These are phyloP conservation scores for Drosophila repletoides DNA, from an alignment of 1,140 invertebrate species.

Conservation along the genomic window DNA sequence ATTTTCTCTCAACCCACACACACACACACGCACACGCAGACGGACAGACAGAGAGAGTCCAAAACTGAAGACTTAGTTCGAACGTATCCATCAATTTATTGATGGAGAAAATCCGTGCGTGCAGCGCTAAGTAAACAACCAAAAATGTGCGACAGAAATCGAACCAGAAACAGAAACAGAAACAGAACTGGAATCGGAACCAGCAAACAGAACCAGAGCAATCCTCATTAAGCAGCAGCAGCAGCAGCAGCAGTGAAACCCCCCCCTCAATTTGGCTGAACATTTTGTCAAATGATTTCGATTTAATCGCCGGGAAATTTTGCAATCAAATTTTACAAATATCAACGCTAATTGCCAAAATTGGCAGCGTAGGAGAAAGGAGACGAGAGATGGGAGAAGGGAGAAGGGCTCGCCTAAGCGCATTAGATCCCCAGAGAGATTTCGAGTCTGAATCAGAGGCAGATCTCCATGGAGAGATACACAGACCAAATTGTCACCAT, in stretches of 20 bases:
- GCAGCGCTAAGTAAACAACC: slow-evolving; percentile 65
- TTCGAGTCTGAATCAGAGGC: background rate
- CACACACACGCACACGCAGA: slow-evolving; percentile 35
- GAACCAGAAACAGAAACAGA: background rate
- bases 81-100: slow-evolving; percentile 75
- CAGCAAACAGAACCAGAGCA: background rate
- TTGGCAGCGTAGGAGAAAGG: too few relatives aligned
- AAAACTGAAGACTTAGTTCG: slow-evolving; percentile 44
- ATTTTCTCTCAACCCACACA: slow-evolving; percentile 71
- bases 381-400: too few relatives aligned
- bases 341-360: slow-evolving; percentile 72
- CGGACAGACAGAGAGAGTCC: slow-evolving; percentile 8
- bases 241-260: too few relatives aligned
- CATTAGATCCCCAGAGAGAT: slow-evolving; percentile 34
- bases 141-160: slow-evolving; percentile 32
- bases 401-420: too few relatives aligned
- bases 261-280: background rate
- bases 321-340: slow-evolving; percentile 70
- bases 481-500: slow-evolving; percentile 82
- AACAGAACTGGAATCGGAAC: background rate
- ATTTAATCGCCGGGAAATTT: slow-evolving; percentile 79
- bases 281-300: slow-evolving; percentile 66
- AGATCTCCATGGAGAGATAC: slow-evolving; percentile 33
- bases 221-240: slow-evolving; percentile 25
- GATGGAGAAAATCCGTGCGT: slow-evolving; percentile 72